Conservation (phyloP, 2,888 invertebrate species). For the Rhagonycha fulva region DNA sequence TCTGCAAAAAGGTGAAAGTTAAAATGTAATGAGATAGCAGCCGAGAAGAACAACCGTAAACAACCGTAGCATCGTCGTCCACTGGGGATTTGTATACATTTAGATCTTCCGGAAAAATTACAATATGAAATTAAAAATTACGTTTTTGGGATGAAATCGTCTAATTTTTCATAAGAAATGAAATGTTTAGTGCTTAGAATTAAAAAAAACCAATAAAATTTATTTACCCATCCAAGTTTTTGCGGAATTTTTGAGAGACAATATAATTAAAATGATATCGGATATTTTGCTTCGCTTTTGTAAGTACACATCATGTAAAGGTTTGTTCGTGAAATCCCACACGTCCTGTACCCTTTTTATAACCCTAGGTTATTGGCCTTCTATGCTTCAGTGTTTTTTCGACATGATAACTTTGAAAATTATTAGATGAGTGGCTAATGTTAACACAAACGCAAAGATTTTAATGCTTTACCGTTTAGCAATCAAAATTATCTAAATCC, state of each 20-base stretch:
- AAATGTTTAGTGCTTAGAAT: neutral
- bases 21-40: too few relatives aligned
- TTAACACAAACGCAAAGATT: neutral
- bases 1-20: neutral
- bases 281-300: neutral
- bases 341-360: neutral
- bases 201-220: neutral
- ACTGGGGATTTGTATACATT: neutral
- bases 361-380: neutral
- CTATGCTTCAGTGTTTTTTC: neutral
- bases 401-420: neutral
- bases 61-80: neutral
- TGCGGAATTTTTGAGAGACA: neutral
- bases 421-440: neutral
- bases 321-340: neutral
- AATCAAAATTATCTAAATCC: neutral
- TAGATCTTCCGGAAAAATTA: neutral
- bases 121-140: too few relatives aligned
- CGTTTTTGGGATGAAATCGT: too few relatives aligned
- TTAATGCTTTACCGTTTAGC: neutral
- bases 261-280: neutral
- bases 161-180: too few relatives aligned
- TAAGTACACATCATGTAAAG: neutral
- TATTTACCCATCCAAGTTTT: neutral
- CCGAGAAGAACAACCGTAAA: neutral